phyloP scores from a whole-genome alignment of 2,888 invertebrate species.

The Plagodis dolabraria region DNA sequence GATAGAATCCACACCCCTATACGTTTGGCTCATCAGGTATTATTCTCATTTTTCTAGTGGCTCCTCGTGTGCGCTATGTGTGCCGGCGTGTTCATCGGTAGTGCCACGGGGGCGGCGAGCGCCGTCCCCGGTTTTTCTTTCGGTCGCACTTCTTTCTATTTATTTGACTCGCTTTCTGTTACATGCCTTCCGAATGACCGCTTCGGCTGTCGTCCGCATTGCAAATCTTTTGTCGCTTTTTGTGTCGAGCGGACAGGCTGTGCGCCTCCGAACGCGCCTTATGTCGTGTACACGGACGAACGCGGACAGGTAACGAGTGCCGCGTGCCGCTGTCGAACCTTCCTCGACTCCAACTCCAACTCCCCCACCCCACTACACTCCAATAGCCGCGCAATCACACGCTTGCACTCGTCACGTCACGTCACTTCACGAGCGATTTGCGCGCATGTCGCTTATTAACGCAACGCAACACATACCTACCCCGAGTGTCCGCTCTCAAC shows the following conservation, averaged over 20 bases:
- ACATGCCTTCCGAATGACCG: slow-evolving; percentile 85
- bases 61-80: slow-evolving; percentile 80
- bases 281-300: slow-evolving; percentile 97
- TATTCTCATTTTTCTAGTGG: slow-evolving; percentile 80
- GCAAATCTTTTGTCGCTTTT: slow-evolving; percentile 81
- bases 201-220: slow-evolving; percentile 82
- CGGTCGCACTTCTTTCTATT: slow-evolving; percentile 77
- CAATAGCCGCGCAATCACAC: slow-evolving; percentile 5
- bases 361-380: slow-evolving; percentile 7
- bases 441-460: slow-evolving; percentile 57
- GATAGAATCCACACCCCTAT: slow-evolving; percentile 82
- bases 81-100: slow-evolving; percentile 76
- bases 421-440: slow-evolving; percentile 28
- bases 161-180: slow-evolving; percentile 84
- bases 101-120: slow-evolving; percentile 67
- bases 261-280: slow-evolving; percentile 95
- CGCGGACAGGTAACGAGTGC: slow-evolving; percentile 94
- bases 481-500: slow-evolving; percentile 8
- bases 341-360: slow-evolving; percentile 29
- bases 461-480: slow-evolving; percentile 29
- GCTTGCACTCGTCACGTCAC: slow-evolving; percentile 23
- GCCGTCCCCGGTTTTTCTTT: slow-evolving; percentile 67
- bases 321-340: slow-evolving; percentile 43
- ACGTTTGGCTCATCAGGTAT: slow-evolving; percentile 85
- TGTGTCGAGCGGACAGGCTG: slow-evolving; percentile 83